Percentiles rank a stretch among this genome's conserved stretches.
Evolutionary conservation across 2,113 vertebrate species (phyloP).

Genomic region (Gallinago undulata): DNA sequence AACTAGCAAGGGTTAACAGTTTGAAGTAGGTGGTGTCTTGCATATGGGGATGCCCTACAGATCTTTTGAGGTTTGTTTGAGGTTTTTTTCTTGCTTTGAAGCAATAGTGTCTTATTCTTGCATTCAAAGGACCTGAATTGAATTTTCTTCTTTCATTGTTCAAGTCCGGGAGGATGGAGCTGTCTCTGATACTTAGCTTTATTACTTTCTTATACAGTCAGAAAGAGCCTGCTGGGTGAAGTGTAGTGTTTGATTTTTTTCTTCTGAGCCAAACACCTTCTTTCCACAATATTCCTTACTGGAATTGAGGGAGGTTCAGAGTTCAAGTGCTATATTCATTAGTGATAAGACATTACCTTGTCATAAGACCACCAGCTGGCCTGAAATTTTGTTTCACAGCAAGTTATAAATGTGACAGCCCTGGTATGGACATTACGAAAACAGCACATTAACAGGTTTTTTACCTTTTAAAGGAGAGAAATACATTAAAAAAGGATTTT

Average conservation of each 20-base stretch:
- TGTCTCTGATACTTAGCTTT: neutral
- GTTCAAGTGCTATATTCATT: neutral
- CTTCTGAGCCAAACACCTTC: neutral
- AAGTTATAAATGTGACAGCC: neutral
- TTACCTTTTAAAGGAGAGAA: neutral
- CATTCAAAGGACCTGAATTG: neutral
- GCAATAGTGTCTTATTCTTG: neutral
- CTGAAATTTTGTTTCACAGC: neutral
- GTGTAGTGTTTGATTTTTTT: fast-evolving
- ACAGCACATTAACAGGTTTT: neutral
- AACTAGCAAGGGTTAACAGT: neutral
- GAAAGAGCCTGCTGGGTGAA: neutral
- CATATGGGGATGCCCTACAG: neutral
- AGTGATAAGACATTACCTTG: neutral
- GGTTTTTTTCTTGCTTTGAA: neutral
- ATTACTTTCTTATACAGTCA: neutral
- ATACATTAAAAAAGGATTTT: neutral
- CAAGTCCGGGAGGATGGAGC: neutral
- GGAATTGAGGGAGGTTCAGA: neutral
- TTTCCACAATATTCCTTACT: neutral
- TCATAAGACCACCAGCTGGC: neutral
- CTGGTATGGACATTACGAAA: neutral
- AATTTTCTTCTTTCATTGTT: neutral
- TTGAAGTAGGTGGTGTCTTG: neutral
- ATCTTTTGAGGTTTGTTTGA: neutral